Base-by-base conservation (phyloP, 1,140 invertebrate genomes). In the Nephotettix cincticeps region DNA sequence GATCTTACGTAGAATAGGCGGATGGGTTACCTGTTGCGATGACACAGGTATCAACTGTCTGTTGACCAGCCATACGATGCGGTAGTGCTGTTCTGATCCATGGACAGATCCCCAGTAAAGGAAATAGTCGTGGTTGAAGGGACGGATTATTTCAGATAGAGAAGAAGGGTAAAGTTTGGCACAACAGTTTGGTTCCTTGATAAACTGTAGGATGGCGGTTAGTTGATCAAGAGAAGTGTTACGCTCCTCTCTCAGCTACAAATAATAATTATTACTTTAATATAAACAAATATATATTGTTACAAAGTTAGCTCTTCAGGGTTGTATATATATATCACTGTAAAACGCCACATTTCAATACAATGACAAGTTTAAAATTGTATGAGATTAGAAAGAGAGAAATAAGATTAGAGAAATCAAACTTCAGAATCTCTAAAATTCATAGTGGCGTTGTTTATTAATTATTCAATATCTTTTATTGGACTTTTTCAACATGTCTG, bases 71-170 rank as follows among this genome's bases (percentile, higher is more conserved):
- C 81, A 82, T 4, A 80, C 36, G 23, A 81, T 72, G 27, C 73
- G 73, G 75, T 82, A 79, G 13, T 74, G 36, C 65, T 76, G 78
- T 19, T 71, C 67, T 0, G 79, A 80, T 2, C 67, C 76, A 6
- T 4, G 32, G 1, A 82, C 76, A n/a, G 77, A 36, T 29, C 93
- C 92, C 77, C 85, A 83, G 75, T 94, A 94, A 0, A 90, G 78
- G 76, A 90, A 93, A 75, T 88, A 91, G 76, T 87, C 86, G 67
- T 83, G 76, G 4, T 75, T 78, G 69, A 88, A 86, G 72, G 85
- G 80, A 11, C 82, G 83, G 4, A 90, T 47, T 0, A 89, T 78
- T 11, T 78, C 79, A 0, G 79, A 82, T 73, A 90, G 76, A 0
- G 82, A 79, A 6, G 80, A 78, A 0, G 83, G 82, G 2, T 79